These are phyloP conservation scores for Athripsodes cinereus DNA, from an alignment of 2,888 invertebrate genomes.

Conservation along the genomic window DNA sequence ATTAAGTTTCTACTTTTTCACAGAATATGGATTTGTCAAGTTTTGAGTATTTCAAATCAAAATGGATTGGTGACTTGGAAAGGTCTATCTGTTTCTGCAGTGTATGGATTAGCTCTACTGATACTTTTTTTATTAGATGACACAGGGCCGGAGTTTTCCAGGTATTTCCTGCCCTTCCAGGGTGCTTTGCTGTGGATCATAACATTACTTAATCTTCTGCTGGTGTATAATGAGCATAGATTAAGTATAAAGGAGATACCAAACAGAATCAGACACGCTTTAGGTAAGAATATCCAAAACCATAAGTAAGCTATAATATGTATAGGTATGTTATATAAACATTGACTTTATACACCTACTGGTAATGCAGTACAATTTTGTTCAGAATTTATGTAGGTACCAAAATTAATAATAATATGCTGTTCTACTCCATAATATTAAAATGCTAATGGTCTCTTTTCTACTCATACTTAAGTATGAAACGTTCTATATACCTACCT, in stretches of 20 bases:
- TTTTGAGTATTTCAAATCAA: conserved; percentile 15
- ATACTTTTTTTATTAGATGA: neutral
- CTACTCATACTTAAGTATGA: too few relatives aligned
- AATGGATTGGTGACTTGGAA: conserved; percentile 24
- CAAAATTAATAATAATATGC: too few relatives aligned
- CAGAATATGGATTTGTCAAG: conserved; percentile 15
- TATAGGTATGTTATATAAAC: neutral
- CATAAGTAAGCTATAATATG: neutral
- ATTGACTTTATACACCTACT: too few relatives aligned
- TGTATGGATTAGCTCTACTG: conserved; percentile 8
- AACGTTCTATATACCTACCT: too few relatives aligned
- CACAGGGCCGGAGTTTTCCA: conserved; percentile 38
- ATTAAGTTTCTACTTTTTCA: neutral
- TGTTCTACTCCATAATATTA: too few relatives aligned
- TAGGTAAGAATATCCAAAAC: conserved; percentile 40
- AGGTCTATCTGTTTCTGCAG: conserved; percentile 8
- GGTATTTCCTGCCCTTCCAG: conserved; percentile 42
- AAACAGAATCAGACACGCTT: conserved; percentile 44
- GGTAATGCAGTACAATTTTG: too few relatives aligned
- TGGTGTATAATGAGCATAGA: conserved; percentile 47
- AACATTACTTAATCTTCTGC: conserved; percentile 41
- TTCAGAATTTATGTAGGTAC: too few relatives aligned
- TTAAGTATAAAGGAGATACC: conserved; percentile 51
- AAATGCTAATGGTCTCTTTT: too few relatives aligned
- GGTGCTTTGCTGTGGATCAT: conserved; percentile 43